A percentile compares a stretch with the other conserved stretches of the same genome.
These are phyloP conservation scores for Drosophila anceps DNA, from an alignment of 2,888 invertebrate species.

Conservation along the genomic window DNA sequence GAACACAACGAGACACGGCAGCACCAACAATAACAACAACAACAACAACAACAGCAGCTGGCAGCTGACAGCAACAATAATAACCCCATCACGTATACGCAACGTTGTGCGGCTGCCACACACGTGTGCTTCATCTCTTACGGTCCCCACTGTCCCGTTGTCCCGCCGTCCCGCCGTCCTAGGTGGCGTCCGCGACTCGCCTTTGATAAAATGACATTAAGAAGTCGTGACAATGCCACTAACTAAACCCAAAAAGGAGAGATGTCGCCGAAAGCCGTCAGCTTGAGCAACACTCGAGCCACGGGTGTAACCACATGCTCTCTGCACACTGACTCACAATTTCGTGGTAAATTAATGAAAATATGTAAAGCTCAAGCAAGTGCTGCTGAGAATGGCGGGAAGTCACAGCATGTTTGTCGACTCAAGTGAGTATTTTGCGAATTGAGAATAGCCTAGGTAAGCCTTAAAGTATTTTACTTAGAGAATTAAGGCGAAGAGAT, in stretches of 20 bases:
- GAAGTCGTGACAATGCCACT: constrained; percentile 84
- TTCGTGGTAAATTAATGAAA: constrained; percentile 24
- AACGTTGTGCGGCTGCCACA: constrained; percentile 62
- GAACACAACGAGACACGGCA: constrained; percentile 69
- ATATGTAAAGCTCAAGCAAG: constrained; percentile 14
- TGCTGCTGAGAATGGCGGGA: no score
- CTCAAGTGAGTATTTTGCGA: background rate
- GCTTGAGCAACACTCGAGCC: constrained; percentile 64
- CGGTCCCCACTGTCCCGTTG: constrained; percentile 15
- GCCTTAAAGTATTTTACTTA: background rate
- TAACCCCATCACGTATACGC: constrained; percentile 82
- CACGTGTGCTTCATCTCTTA: constrained; percentile 54
- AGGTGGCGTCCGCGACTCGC: constrained; percentile 71
- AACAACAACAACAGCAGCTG: constrained; percentile 19
- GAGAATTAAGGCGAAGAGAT: background rate
- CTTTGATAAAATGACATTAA: constrained; percentile 84
- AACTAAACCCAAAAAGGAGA: constrained; percentile 78
- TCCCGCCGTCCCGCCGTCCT: constrained; percentile 3
- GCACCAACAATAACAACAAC: no score
- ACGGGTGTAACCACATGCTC: constrained; percentile 21
- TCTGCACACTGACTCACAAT: constrained; percentile 47
- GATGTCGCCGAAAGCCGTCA: constrained; percentile 63
- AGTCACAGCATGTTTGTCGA: background rate
- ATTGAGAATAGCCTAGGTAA: background rate
- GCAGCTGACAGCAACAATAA: constrained; percentile 71